Percentiles rank a stretch among this genome's conserved stretches.
phyloP scores from a whole-genome alignment of 2,797 vertebrate species.

The Danionella dracula region DNA sequence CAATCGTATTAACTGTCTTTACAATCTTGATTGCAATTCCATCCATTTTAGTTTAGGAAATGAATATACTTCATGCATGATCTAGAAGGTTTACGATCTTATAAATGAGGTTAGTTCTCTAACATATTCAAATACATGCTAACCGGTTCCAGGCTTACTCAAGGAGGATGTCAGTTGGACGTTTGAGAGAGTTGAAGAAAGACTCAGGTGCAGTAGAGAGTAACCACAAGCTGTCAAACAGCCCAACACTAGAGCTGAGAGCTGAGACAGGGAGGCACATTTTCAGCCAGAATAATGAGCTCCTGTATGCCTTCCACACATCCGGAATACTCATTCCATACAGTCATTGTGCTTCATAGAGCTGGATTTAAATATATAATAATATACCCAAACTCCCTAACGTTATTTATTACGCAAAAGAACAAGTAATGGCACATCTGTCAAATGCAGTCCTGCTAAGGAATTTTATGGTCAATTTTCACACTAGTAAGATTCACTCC shows the following conservation, averaged over 20 bases:
- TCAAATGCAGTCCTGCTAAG: not conserved
- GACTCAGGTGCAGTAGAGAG: slow-evolving; percentile 62
- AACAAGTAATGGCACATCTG: not conserved
- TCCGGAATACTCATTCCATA: not conserved
- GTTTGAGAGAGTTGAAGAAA: slow-evolving; percentile 31
- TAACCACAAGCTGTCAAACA: slow-evolving; percentile 63
- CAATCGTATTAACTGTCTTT: too few species aligned
- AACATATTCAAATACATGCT: slow-evolving; percentile 3
- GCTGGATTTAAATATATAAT: not conserved
- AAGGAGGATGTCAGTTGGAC: not conserved
- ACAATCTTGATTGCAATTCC: too few species aligned
- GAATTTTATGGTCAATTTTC: not conserved
- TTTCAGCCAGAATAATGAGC: slow-evolving; percentile 9
- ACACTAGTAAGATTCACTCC: not conserved
- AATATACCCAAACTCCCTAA: not conserved
- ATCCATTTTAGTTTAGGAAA: too few species aligned
- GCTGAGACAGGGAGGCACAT: slow-evolving; percentile 7
- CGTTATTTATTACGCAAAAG: not conserved
- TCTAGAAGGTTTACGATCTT: too few species aligned
- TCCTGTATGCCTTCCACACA: not conserved
- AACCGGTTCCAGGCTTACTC: not conserved
- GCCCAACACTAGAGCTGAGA: slow-evolving; percentile 12
- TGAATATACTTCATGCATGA: too few species aligned
- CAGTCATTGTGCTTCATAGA: not conserved
- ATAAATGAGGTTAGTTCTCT: not conserved